These are phyloP conservation scores for Tetrapedia diversipes DNA, from an alignment of 2,888 invertebrate species.

Conservation along the genomic window DNA sequence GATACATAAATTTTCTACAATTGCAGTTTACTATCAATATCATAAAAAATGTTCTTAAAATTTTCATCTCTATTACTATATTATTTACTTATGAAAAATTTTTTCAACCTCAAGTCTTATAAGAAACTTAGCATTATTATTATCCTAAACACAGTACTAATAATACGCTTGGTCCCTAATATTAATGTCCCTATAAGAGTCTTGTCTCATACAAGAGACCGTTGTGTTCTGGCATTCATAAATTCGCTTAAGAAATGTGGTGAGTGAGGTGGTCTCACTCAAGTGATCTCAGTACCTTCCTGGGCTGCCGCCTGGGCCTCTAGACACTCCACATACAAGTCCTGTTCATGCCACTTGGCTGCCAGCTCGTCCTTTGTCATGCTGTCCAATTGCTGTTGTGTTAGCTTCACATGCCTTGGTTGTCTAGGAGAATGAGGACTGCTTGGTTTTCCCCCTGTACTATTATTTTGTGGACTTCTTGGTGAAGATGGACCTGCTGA, in stretches of 20 bases:
- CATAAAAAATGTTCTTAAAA: conserved; percentile 29
- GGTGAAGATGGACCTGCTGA: conserved; percentile 78
- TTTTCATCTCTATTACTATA: conserved; percentile 40
- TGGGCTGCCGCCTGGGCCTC: conserved; percentile 90
- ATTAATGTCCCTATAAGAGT: conserved; percentile 76
- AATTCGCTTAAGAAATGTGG: conserved; percentile 76
- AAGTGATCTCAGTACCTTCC: conserved; percentile 88
- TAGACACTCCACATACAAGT: conserved; percentile 89
- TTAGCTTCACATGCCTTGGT: conserved; percentile 86
- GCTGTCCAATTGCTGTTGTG: conserved; percentile 87
- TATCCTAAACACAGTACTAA: conserved; percentile 64
- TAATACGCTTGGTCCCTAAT: conserved; percentile 60
- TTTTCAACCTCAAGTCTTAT: conserved; percentile 44
- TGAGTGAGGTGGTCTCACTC: conserved; percentile 76
- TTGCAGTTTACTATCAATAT: conserved; percentile 33
- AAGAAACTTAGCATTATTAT: conserved; percentile 58
- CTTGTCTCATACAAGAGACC: conserved; percentile 69
- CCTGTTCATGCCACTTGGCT: conserved; percentile 90
- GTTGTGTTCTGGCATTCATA: conserved; percentile 71
- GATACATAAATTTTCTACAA: conserved; percentile 50
- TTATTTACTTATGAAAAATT: conserved; percentile 52
- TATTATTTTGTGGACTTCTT: conserved; percentile 73
- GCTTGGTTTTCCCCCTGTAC: conserved; percentile 78
- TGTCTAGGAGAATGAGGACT: conserved; percentile 84
- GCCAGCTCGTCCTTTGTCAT: conserved; percentile 87